phyloP scores from a whole-genome alignment of 2,888 invertebrate genomes.

The Eupithecia tripunctaria region DNA sequence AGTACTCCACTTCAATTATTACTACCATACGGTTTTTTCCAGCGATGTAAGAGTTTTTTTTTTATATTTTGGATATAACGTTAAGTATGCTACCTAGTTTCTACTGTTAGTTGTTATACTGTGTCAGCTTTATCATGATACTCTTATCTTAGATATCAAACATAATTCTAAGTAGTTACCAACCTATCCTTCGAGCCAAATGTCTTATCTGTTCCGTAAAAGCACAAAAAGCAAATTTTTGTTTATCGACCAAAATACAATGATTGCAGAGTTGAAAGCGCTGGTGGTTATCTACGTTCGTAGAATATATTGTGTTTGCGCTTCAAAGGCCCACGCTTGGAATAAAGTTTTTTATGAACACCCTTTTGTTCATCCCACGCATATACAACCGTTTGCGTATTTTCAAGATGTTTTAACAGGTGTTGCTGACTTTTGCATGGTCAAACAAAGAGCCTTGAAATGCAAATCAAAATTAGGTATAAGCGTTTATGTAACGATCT shows the following conservation, averaged over 20 bases:
- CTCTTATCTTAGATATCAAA: slow-evolving; percentile 37
- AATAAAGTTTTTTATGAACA: slow-evolving; percentile 25
- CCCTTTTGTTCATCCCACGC: slow-evolving; percentile 15
- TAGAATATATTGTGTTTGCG: neutral
- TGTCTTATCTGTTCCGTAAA: slow-evolving; percentile 20
- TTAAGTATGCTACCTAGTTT: neutral
- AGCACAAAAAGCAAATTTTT: slow-evolving; percentile 16
- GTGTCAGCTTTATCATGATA: slow-evolving; percentile 25
- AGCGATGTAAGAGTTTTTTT: neutral
- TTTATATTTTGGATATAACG: neutral
- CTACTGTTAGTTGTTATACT: slow-evolving; percentile 21
- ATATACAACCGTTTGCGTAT: neutral
- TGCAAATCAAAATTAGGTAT: neutral
- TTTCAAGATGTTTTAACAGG: slow-evolving; percentile 19
- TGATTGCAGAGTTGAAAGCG: neutral
- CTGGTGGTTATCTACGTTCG: neutral
- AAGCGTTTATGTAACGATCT: neutral
- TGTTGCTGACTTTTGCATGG: neutral
- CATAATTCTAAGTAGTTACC: slow-evolving; percentile 14
- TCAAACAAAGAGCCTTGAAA: neutral
- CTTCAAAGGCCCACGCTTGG: slow-evolving; percentile 12
- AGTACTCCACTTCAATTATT: neutral
- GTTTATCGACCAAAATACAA: slow-evolving; percentile 9
- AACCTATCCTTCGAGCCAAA: slow-evolving; percentile 30
- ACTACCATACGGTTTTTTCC: neutral